phyloP scores from a whole-genome alignment of 2,888 invertebrate species.

The Vandiemenella viatica region DNA sequence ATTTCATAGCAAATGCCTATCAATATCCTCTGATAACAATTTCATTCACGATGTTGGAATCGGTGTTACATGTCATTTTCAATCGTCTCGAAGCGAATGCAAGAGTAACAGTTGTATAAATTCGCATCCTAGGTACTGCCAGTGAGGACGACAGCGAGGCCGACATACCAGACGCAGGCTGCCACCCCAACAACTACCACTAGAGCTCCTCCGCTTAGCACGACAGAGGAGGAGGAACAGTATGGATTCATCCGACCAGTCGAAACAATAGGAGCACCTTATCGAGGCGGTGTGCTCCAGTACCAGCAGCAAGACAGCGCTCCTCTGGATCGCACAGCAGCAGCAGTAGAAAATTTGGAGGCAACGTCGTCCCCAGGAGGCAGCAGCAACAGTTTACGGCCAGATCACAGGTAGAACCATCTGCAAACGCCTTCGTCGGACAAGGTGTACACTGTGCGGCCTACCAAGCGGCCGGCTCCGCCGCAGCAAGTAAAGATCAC shows the following conservation, averaged over 20 bases:
- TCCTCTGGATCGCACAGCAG: neutral
- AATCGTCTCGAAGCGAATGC: too few species aligned
- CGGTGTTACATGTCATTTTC: too few species aligned
- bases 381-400: neutral
- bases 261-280: neutral
- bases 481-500: constrained; percentile 26
- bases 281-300: constrained; percentile 9
- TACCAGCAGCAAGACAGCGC: constrained; percentile 13
- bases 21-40: too few species aligned
- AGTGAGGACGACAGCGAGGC: too few species aligned
- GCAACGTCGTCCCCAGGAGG: neutral
- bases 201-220: constrained; percentile 13
- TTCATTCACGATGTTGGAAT: too few species aligned
- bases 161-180: too few species aligned
- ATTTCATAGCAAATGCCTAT: too few species aligned
- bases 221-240: constrained; percentile 17
- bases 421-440: constrained; percentile 7
- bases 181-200: constrained; percentile 12
- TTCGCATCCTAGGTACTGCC: too few species aligned
- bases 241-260: constrained; percentile 5
- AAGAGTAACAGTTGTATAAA: too few species aligned
- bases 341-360: neutral
- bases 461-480: constrained; percentile 10
- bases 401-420: constrained; percentile 7
- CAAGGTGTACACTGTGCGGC: constrained; percentile 9